Evolutionary conservation across 2,113 vertebrate genomes (phyloP).

Genomic region (Aptenodytes patagonicus): DNA sequence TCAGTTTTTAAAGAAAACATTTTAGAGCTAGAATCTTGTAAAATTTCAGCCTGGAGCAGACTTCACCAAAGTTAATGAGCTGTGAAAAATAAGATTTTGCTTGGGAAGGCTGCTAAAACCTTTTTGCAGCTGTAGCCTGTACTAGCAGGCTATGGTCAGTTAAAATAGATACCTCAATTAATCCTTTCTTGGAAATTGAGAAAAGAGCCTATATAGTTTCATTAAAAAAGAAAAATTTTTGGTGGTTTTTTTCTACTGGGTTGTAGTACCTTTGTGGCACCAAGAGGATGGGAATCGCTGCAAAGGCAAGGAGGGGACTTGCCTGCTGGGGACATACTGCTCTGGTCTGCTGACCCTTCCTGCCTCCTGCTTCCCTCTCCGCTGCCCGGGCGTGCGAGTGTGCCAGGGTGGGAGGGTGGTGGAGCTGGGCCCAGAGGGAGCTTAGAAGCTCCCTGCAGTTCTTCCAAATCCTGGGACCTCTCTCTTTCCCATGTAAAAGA

Average conservation of each 20-base stretch:
- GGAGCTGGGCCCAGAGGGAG: neutral
- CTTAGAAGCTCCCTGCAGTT: neutral
- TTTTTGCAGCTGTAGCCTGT: neutral
- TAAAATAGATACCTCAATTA: neutral
- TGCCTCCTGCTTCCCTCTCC: neutral
- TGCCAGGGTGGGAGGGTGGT: neutral
- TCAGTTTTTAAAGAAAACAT: neutral
- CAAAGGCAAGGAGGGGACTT: neutral
- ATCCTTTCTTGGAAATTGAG: neutral
- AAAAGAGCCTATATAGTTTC: neutral
- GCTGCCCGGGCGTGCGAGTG: accelerated
- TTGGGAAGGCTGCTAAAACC: neutral
- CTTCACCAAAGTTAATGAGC: neutral
- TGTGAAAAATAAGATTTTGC: neutral
- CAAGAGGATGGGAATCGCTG: neutral
- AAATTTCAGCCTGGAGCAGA: neutral
- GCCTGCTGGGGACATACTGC: neutral
- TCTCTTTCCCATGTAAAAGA: neutral
- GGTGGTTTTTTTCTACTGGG: neutral
- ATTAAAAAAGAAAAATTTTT: neutral
- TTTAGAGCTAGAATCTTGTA: neutral
- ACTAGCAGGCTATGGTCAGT: neutral
- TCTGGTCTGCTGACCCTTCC: neutral
- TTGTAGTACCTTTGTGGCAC: neutral
- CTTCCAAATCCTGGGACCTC: neutral